Base-by-base conservation (phyloP, 2,797 vertebrate species). In the Gallirallus australis region DNA sequence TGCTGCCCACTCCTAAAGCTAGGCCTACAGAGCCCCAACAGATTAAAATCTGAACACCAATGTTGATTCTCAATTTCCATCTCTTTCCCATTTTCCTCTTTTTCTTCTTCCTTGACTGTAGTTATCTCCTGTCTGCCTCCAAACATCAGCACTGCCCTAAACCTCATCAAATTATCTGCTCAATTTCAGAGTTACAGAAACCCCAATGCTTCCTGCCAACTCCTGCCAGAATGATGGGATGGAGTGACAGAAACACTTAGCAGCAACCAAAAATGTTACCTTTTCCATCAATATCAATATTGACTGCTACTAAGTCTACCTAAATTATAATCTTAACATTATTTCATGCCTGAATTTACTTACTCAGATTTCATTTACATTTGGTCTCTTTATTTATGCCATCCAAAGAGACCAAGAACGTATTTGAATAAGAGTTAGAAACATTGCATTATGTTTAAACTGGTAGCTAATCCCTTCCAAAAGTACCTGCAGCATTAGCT, bases 391-490 rank as follows among this genome's bases (percentile, higher is more conserved):
- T 33, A 39, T 52, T 54, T 80, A 76, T 66, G 56, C 33, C 31
- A 82, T 24, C 25, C 82, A 54, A 90, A 93, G 9, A 78, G 47
- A 86, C 31, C 47, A 5, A 79, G 50, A 79, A 84, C 2, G 1
- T 37, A 73, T 70, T 8, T 89, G 17, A 90, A 52, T 28, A 37
- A 77, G 27, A 90, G 23, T 50, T 82, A 93, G 60, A 61, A 86
- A 42, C 4, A 5, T 27, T 82, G 69, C 47, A 86, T 73, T 82
- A 96, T 66, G 70, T 95, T 89, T 90, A 76, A 86, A 89, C 21
- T 70, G 59, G 54, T 82, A 90, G 37, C 73, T 90, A 96, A 93
- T 39, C n/a, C 23, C 68, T 90, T 92, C 69, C 66, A 84, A 71
- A 95, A 93, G 45, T 39, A 72, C 76, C 76, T 75, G 61, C 53